Evolutionary conservation across 2,113 vertebrate species (phyloP).

Genomic region (Atractosteus spatula): DNA sequence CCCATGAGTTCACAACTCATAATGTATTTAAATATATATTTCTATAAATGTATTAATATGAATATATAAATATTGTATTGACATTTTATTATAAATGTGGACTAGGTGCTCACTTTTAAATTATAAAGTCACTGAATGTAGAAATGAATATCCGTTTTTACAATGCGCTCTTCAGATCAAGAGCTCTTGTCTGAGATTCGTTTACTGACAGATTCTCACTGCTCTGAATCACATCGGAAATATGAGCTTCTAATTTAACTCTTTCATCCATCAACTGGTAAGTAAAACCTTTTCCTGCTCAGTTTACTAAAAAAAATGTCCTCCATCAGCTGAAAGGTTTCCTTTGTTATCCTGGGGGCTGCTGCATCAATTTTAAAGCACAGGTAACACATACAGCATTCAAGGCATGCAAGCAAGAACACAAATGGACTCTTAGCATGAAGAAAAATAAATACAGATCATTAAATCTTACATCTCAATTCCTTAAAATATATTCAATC

Average conservation of each 20-base stretch:
- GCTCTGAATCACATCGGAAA: slow-evolving; percentile 38
- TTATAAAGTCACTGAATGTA: too few relatives aligned
- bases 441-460: too few relatives aligned
- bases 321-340: slow-evolving; percentile 52
- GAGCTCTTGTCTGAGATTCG: slow-evolving; percentile 39
- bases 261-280: slow-evolving; percentile 42
- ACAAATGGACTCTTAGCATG: not conserved
- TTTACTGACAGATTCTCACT: slow-evolving; percentile 34
- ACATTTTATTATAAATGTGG: too few relatives aligned
- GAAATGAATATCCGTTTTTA: too few relatives aligned
- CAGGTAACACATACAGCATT: slow-evolving; percentile 40
- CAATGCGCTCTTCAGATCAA: slow-evolving; percentile 29
- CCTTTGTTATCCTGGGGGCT: slow-evolving; percentile 61
- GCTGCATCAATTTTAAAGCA: slow-evolving; percentile 51
- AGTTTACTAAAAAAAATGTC: slow-evolving; percentile 69
- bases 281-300: slow-evolving; percentile 58
- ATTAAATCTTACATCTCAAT: too few relatives aligned
- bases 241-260: slow-evolving; percentile 55
- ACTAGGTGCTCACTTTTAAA: too few relatives aligned
- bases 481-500: too few relatives aligned
- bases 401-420: not conserved
- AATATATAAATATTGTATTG: too few relatives aligned
- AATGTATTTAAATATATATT: too few relatives aligned
- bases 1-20: too few relatives aligned
- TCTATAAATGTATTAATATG: too few relatives aligned